Percentiles rank a stretch among this genome's conserved stretches.
These are phyloP conservation scores for Atrina japonica DNA, from an alignment of 2,888 invertebrate genomes.

Conservation along the genomic window DNA sequence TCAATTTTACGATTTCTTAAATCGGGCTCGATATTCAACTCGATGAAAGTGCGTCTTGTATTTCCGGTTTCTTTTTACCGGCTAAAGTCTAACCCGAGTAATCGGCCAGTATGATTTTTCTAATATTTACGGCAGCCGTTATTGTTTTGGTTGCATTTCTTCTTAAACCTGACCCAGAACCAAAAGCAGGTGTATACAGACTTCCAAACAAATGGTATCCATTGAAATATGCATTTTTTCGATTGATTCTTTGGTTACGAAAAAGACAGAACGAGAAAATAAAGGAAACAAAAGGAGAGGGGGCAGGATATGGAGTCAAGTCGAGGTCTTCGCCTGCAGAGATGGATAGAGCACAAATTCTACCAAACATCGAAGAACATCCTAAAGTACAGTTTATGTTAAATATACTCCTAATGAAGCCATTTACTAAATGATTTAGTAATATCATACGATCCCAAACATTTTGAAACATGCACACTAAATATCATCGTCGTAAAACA, in stretches of 20 bases:
- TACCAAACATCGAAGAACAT: constrained; percentile 83
- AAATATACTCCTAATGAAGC: too few species aligned
- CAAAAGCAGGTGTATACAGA: constrained; percentile 84
- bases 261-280: constrained; percentile 74
- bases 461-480: too few species aligned
- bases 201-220: constrained; percentile 86
- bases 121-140: constrained; percentile 28
- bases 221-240: constrained; percentile 84
- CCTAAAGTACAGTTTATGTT: constrained; percentile 66
- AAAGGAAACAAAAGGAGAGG: constrained; percentile 79
- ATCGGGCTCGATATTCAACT: too few species aligned
- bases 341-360: constrained; percentile 84
- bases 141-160: constrained; percentile 38
- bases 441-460: too few species aligned
- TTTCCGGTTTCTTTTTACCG: too few species aligned
- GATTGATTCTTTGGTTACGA: constrained; percentile 83
- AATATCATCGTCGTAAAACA: too few species aligned
- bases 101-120: constrained; percentile 26
- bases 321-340: constrained; percentile 82
- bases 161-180: constrained; percentile 74
- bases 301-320: constrained; percentile 80
- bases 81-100: too few species aligned
- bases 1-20: too few species aligned
- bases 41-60: too few species aligned
- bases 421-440: too few species aligned